Conservation (phyloP, 2,113 vertebrate genomes). For the Sterrhoptilus dennistouni region DNA sequence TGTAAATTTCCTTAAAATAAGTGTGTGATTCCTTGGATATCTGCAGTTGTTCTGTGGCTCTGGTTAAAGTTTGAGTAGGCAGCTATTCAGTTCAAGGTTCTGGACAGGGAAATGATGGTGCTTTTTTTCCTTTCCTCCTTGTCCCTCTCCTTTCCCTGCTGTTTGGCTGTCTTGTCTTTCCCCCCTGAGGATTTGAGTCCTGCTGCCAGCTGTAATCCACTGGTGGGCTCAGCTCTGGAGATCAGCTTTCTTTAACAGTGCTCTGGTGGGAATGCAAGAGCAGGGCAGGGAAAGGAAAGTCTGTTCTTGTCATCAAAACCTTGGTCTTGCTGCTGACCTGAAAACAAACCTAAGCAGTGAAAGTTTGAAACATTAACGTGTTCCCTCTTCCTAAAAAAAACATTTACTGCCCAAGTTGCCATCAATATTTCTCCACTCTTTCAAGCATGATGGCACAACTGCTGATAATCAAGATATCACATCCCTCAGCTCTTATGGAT, state of each 20-base stretch:
- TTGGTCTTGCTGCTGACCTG: neutral
- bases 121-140: neutral
- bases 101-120: neutral
- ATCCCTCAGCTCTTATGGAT: neutral
- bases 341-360: neutral
- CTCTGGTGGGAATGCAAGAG: neutral
- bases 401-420: neutral
- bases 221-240: neutral
- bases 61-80: neutral
- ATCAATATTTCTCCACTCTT: neutral
- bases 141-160: neutral
- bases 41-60: neutral
- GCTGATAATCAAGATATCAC: neutral
- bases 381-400: neutral
- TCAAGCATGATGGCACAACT: neutral
- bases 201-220: neutral
- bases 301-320: neutral
- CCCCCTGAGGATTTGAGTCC: neutral
- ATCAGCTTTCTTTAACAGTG: neutral
- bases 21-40: neutral
- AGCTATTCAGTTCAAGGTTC: neutral
- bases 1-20: neutral
- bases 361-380: neutral
- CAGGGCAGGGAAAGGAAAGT: neutral
- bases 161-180: neutral